Evolutionary conservation across 1,140 invertebrate genomes (phyloP).

Genomic region (Bombus balteatus): DNA sequence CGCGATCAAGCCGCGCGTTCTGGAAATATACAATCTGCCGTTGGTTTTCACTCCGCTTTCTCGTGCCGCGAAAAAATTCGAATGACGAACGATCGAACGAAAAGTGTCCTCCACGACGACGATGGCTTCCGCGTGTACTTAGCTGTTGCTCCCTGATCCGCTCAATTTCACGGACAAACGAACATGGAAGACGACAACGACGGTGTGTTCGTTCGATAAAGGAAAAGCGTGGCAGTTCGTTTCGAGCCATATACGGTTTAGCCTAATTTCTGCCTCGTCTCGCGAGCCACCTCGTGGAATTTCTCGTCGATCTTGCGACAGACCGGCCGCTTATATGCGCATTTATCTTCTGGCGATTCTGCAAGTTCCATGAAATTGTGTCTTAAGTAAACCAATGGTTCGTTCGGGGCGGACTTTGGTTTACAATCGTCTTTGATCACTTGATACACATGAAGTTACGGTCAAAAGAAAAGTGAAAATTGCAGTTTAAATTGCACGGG

Average conservation of each 20-base stretch:
- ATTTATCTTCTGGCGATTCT: too few species aligned
- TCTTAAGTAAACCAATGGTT: too few species aligned
- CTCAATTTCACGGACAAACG: constrained; percentile 10
- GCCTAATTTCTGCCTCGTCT: constrained; percentile 22
- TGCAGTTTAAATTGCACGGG: too few species aligned
- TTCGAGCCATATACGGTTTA: constrained; percentile 17
- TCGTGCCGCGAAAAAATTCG: background rate
- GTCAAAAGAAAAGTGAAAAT: too few species aligned
- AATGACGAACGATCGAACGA: background rate
- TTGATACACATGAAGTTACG: too few species aligned
- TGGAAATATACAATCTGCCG: constrained; percentile 13
- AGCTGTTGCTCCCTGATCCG: background rate
- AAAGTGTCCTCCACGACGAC: background rate
- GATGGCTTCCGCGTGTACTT: background rate
- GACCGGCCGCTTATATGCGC: too few species aligned
- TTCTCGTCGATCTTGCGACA: constrained; percentile 11
- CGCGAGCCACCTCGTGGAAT: background rate
- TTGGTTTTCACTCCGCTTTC: constrained; percentile 31
- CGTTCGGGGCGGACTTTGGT: too few species aligned
- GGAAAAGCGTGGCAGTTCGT: constrained; percentile 8
- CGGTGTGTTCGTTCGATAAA: background rate
- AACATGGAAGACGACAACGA: background rate
- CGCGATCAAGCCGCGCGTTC: constrained; percentile 7
- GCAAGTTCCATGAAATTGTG: too few species aligned
- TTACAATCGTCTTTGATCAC: too few species aligned